Conservation (phyloP, 37 sponge, comb jelly and placozoan genomes). For the Spongilla lacustris region DNA sequence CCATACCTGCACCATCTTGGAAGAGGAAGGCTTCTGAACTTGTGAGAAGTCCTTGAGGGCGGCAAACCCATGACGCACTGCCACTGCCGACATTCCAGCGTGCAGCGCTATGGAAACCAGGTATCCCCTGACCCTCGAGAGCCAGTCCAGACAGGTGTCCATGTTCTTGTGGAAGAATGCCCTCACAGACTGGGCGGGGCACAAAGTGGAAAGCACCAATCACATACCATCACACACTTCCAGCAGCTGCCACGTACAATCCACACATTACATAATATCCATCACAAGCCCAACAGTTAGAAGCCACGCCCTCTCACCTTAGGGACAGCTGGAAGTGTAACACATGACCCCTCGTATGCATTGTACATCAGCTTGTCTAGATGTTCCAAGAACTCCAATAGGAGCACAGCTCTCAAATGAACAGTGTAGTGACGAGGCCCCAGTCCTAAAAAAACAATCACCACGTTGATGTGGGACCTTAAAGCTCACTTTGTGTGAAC, state of each 20-base stretch:
- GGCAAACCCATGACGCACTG: constrained; percentile 81
- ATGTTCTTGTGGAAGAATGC: constrained; percentile 89
- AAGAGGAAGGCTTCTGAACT: too few species aligned
- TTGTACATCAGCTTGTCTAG: constrained; percentile 96
- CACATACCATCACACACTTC: not conserved
- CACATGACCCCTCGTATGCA: constrained; percentile 89
- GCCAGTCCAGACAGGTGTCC: constrained; percentile 90
- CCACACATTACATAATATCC: not conserved
- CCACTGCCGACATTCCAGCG: constrained; percentile 84
- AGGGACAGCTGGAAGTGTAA: constrained; percentile 74
- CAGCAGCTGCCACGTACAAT: not conserved
- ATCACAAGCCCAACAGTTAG: not conserved
- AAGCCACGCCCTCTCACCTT: constrained; percentile 32
- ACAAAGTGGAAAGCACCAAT: not conserved
- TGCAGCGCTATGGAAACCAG: constrained; percentile 87
- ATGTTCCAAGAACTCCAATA: constrained; percentile 89
- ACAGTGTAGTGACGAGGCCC: constrained; percentile 91
- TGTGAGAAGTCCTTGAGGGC: constrained; percentile 50
- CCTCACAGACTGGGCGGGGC: constrained; percentile 59
- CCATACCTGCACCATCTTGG: not conserved
- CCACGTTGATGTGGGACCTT: not conserved
- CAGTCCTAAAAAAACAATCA: constrained; percentile 38
- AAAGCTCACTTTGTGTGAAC: not conserved
- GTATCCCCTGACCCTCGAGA: constrained; percentile 68
- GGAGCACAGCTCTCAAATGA: constrained; percentile 79